Evolutionary conservation across 30 jellyfish, hydroid and myxozoan species (phyloP), one percentile per base, ranked within the genome.

Genomic region (Nemopilema nomurai): DNA sequence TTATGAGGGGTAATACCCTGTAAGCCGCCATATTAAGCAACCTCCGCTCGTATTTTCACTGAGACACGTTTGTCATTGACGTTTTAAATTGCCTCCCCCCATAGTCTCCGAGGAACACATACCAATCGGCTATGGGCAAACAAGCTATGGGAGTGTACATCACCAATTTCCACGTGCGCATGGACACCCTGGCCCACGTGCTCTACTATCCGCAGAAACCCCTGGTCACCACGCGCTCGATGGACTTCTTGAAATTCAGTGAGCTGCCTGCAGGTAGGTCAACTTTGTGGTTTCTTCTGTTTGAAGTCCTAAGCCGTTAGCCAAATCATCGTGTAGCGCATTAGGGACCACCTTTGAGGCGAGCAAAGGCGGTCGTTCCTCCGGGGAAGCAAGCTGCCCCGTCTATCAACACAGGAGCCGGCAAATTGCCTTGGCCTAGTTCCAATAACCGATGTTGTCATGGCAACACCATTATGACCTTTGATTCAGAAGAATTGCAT

Each of bases 131-230:
- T 96, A 96, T 96, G 99, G 99, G 99, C 69, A 96, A 96, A 51
- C 99, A 96, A 88, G 99, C 99, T 71, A 96, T 96, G 99, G 99
- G 99, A 1, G 98, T 91, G n/a, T 96, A 91, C 91, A 92, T 96
- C 50, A 96, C 99, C 49, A 96, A 96, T 94, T 96, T 96, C 70
- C 99, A 96, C 69, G 98, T 91, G 17, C 96, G 99, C 8, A 96
- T 96, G 99, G 99, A 96, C 90, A 96, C 99, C 23, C 84, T 96
- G 81, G 99, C 99, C 52, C 99, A 96, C 67, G 98, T 96, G 49
- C 92, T 96, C 17, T 96, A 91, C 88, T 96, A 96, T 73, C 98
- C 99, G 27, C 99, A 96, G 67, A 96, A 96, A 72, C 99, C 99
- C 19, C 91, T 96, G 49, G 98, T 92, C 67, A 91, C 98, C 4